Evolutionary conservation across 2,113 vertebrate genomes (phyloP).

Genomic region (Narcine bancroftii): DNA sequence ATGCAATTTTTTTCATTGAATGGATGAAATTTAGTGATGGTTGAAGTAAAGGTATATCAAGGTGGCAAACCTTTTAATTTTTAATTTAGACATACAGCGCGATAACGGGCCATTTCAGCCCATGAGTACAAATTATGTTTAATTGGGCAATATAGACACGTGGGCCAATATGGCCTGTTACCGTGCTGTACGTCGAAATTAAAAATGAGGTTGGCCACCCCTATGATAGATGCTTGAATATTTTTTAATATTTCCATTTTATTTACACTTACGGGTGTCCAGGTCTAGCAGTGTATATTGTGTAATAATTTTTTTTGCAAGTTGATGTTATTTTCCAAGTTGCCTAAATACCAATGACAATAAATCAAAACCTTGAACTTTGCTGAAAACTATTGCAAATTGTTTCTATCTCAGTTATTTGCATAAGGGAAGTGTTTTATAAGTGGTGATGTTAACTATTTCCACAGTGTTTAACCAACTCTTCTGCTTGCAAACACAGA

Average conservation of each 20-base stretch:
- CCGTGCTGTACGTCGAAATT: too few species aligned
- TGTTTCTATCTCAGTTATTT: not conserved
- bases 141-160: too few species aligned
- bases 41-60: too few species aligned
- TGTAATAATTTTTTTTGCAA: not conserved
- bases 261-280: not conserved
- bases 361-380: too few species aligned
- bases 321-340: not conserved
- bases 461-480: not conserved
- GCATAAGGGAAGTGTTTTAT: not conserved
- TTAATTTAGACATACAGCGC: too few species aligned
- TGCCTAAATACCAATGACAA: too few species aligned
- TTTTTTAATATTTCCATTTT: not conserved
- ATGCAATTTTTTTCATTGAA: not conserved
- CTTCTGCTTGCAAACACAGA: constrained; percentile 50
- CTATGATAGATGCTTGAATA: not conserved
- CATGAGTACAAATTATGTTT: too few species aligned
- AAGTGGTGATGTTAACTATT: not conserved
- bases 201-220: too few species aligned
- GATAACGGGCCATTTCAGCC: too few species aligned
- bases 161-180: too few species aligned
- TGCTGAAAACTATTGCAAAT: not conserved
- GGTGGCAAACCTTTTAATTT: too few species aligned
- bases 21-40: not conserved
- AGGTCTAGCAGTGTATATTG: not conserved